These are phyloP conservation scores for Lathronympha strigana DNA, from an alignment of 2,888 invertebrate genomes.

Conservation along the genomic window DNA sequence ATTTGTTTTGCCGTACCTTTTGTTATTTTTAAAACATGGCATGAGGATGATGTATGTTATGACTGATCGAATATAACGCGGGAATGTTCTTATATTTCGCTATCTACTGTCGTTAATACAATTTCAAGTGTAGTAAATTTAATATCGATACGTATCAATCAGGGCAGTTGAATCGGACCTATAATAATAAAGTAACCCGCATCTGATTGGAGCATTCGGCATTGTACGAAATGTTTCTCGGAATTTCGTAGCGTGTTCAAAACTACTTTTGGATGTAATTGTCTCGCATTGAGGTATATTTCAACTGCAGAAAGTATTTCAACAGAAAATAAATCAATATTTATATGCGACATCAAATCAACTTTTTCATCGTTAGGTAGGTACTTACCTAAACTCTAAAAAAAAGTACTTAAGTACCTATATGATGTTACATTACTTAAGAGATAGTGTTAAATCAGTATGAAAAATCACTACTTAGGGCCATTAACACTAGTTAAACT, in stretches of 20 bases:
- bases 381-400: too few species aligned
- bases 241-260: conserved; percentile 57
- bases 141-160: conserved; percentile 60
- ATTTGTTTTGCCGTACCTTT: too few species aligned
- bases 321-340: background rate
- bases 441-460: too few species aligned
- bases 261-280: conserved; percentile 29
- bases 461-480: too few species aligned
- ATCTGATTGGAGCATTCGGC: conserved; percentile 57
- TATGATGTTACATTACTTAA: too few species aligned
- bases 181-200: conserved; percentile 67
- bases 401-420: too few species aligned
- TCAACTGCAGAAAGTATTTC: background rate
- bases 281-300: conserved; percentile 15
- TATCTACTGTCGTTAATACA: conserved; percentile 10
- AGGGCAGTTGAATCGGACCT: conserved; percentile 53
- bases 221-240: conserved; percentile 64
- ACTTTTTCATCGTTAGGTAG: too few species aligned
- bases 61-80: background rate
- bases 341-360: background rate
- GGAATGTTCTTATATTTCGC: background rate
- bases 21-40: too few species aligned
- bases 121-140: conserved; percentile 24
- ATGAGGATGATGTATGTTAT: background rate
- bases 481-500: too few species aligned